Conservation (phyloP, 1,140 invertebrate genomes). For the Drosophila azteca region DNA sequence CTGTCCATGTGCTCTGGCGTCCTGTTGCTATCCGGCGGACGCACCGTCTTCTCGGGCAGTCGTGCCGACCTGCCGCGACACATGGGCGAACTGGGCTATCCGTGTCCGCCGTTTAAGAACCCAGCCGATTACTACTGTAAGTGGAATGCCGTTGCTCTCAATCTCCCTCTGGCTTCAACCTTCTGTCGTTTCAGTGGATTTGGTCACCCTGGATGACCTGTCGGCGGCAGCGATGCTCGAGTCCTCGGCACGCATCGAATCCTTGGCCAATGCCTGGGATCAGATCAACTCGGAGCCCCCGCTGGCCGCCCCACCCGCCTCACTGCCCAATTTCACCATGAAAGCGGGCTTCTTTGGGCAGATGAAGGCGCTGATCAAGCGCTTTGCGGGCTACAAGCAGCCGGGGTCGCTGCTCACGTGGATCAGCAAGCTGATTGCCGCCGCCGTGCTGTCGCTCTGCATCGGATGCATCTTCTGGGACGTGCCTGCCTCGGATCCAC, state of each 20-base stretch:
- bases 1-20: conserved; percentile 96
- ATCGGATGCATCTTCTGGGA: conserved; percentile 96
- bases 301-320: conserved; percentile 78
- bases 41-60: conserved; percentile 95
- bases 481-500: conserved; percentile 89
- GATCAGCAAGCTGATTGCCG: conserved; percentile 90
- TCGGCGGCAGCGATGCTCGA: conserved; percentile 97
- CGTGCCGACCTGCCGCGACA: conserved; percentile 95
- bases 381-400: conserved; percentile 90
- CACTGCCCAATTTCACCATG: conserved; percentile 75
- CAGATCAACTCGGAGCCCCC: conserved; percentile 83
- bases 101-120: conserved; percentile 97
- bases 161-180: not conserved
- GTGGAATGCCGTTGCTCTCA: conserved; percentile 71
- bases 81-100: conserved; percentile 96
- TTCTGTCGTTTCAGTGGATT: conserved; percentile 88
- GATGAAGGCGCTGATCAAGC: conserved; percentile 72
- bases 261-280: conserved; percentile 90
- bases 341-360: conserved; percentile 84
- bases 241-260: conserved; percentile 95
- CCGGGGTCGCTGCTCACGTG: conserved; percentile 92
- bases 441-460: conserved; percentile 91
- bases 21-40: conserved; percentile 93
- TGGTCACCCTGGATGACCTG: conserved; percentile 96
- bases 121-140: conserved; percentile 97